Base-by-base conservation (phyloP, 2,888 invertebrate species). In the Hirudinaria manillensis region DNA sequence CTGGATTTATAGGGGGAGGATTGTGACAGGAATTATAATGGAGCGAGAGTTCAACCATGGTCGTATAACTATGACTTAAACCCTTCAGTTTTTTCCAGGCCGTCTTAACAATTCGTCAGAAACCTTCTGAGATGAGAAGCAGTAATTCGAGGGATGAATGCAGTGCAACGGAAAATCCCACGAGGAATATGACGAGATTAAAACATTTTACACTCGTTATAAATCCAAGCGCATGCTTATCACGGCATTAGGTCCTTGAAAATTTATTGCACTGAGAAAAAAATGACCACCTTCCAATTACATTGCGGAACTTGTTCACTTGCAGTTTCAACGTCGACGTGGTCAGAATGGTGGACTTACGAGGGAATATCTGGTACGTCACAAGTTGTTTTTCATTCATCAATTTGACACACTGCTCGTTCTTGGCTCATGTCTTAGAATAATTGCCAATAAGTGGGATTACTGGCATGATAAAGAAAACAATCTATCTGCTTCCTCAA, bases 281-380 rank as follows among this genome's bases (percentile, higher is more conserved):
- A 45, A 45, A 45, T 45, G 45, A 16, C 45, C 45, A 45, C 13
- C 45, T 45, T 6, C 45, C 13, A 45, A 45, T 45, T 45, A 45
- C 16, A 45, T 45, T 45, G 10, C 16, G 3, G 6, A 45, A 45
- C 45, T 45, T 45, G 45, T 45, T 45, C 45, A 45, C 10, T 75
- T 75, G 55, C 72, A 75, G 75, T 34, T 6, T 29, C 34, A 21
- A 21, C 71, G 4, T 72, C 75, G 6, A 72, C 75, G 16, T 75
- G 75, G 75, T 72, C 75, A 34, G 75, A 75, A 65, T 75, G 75
- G 75, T 75, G 75, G 75, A 75, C 75, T 4, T 75, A 75, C 65
- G 75, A 75, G 38, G 75, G 75, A 4, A 75, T 75, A 29, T 75
- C 75, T 51, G 75, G 75, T 75, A n/a, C 3, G 53, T 36, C 27